Evolutionary conservation across 2,797 vertebrate genomes (phyloP).

Genomic region (Pangasius larnaudii): DNA sequence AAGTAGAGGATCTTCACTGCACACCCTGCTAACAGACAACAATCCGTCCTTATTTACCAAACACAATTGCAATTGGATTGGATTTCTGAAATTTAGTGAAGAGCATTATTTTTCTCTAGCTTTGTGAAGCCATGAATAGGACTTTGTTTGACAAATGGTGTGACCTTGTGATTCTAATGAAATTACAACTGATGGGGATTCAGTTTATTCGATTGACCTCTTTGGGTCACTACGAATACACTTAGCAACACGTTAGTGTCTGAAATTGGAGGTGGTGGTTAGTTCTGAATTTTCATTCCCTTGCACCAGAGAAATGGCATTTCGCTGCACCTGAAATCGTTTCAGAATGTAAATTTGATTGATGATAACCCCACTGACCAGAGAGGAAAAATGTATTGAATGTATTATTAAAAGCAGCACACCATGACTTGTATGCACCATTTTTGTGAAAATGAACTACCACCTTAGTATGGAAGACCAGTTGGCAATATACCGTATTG

Average conservation of each 20-base stretch:
- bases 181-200: slow-evolving; percentile 45
- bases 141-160: slow-evolving; percentile 31
- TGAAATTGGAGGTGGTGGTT: slow-evolving; percentile 18
- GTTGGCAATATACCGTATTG: slow-evolving; percentile 29
- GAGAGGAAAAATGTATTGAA: slow-evolving; percentile 8
- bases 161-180: slow-evolving; percentile 56
- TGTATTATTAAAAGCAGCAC: slow-evolving; percentile 41
- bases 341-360: slow-evolving; percentile 47
- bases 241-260: slow-evolving; percentile 27
- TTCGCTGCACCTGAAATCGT: slow-evolving; percentile 33
- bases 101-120: slow-evolving; percentile 62
- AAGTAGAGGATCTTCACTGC: slow-evolving; percentile 65
- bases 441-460: slow-evolving; percentile 29
- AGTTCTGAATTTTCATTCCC: slow-evolving; percentile 34
- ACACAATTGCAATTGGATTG: slow-evolving; percentile 76
- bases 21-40: slow-evolving; percentile 72
- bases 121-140: slow-evolving; percentile 46
- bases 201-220: slow-evolving; percentile 49
- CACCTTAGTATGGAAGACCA: slow-evolving; percentile 33
- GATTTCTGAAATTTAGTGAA: slow-evolving; percentile 72
- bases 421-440: slow-evolving; percentile 24
- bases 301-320: slow-evolving; percentile 24
- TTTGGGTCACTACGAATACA: slow-evolving; percentile 24
- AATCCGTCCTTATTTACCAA: slow-evolving; percentile 78
- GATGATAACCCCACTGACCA: slow-evolving; percentile 37